Evolutionary conservation across 2,888 invertebrate species (phyloP).

Genomic region (Scaeva pyrastri): DNA sequence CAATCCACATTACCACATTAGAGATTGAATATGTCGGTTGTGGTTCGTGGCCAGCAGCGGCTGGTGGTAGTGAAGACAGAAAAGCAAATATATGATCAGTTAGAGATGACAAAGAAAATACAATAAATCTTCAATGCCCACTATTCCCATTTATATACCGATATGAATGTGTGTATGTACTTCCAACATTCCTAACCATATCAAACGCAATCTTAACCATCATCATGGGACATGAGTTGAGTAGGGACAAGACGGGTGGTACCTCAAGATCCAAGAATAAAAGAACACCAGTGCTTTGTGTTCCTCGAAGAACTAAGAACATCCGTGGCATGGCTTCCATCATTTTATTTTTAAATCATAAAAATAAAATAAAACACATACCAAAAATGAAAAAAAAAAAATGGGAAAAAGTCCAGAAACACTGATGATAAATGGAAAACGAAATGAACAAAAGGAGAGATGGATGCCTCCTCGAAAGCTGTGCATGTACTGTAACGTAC

Average conservation of each 20-base stretch:
- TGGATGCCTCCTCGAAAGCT: constrained; percentile 42
- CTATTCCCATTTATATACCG: neutral
- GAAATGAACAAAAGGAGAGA: constrained; percentile 50
- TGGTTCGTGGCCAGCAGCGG: constrained; percentile 5
- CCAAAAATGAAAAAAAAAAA: neutral
- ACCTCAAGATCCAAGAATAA: neutral
- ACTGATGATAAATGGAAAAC: constrained; percentile 53
- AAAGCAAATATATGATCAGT: constrained; percentile 67
- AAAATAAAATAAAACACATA: constrained; percentile 15
- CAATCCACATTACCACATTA: constrained; percentile 22
- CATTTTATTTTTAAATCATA: constrained; percentile 32
- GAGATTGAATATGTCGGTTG: neutral
- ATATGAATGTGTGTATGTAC: neutral
- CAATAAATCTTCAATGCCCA: constrained; percentile 55
- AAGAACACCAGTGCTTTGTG: constrained; percentile 2
- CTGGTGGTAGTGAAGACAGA: neutral
- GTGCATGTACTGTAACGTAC: constrained; percentile 8
- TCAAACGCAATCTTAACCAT: constrained; percentile 19
- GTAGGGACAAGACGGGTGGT: neutral
- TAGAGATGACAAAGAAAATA: constrained; percentile 41
- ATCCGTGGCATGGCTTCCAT: neutral
- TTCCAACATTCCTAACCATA: neutral
- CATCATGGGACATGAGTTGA: neutral
- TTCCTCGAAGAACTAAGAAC: neutral
- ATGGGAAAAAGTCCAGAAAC: neutral